Percentiles rank a stretch among this genome's conserved stretches.
phyloP scores from a whole-genome alignment of 2,797 vertebrate species.

The Tragopan temminckii region DNA sequence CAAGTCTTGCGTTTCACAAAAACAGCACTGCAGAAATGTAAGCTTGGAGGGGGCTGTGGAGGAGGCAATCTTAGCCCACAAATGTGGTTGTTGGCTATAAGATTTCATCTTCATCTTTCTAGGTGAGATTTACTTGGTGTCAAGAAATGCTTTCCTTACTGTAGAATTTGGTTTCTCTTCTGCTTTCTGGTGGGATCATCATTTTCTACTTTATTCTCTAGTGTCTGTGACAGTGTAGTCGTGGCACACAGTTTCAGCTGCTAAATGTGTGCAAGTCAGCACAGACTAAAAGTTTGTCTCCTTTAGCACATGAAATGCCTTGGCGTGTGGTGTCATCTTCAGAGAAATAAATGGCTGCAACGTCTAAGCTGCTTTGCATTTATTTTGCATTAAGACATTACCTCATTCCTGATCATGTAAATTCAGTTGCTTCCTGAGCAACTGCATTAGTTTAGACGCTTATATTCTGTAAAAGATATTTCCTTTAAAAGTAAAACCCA shows the following conservation, averaged over 20 bases:
- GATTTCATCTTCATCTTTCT: conserved; percentile 36
- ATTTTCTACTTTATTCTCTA: conserved; percentile 3
- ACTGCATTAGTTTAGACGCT: neutral
- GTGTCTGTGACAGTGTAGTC: neutral
- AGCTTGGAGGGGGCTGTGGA: conserved; percentile 24
- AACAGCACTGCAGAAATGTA: neutral
- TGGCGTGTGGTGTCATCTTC: neutral
- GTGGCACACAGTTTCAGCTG: neutral
- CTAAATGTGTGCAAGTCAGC: neutral
- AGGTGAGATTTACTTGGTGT: conserved; percentile 19
- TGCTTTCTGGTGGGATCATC: neutral
- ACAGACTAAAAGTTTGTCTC: neutral
- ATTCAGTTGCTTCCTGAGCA: conserved; percentile 26
- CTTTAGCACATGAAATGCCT: neutral
- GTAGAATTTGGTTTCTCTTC: neutral
- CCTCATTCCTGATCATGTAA: conserved; percentile 15
- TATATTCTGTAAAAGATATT: conserved; percentile 6
- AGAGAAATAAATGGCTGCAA: conserved; percentile 13
- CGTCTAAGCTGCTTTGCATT: conserved; percentile 2
- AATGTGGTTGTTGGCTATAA: neutral
- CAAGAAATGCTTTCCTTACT: neutral
- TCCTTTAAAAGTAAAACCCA: neutral
- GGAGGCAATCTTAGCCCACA: neutral
- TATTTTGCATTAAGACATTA: conserved; percentile 43
- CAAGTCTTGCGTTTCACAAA: conserved; percentile 43